Conservation (phyloP, 2,888 invertebrate species). For the Megaustenia siamemsis region DNA sequence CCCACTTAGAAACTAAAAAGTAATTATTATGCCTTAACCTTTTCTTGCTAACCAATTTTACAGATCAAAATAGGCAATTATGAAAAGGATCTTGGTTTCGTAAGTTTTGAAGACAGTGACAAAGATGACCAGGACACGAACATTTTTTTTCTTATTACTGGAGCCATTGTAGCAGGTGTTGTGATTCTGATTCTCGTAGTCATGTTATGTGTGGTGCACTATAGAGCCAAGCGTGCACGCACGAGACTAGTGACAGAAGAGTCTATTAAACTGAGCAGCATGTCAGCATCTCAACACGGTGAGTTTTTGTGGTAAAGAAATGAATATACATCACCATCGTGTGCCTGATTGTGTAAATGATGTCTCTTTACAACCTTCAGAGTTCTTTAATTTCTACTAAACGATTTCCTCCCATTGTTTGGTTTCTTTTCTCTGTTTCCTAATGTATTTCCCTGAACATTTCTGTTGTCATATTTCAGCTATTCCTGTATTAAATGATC, state of each 20-base stretch:
- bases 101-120: neutral
- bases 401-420: no score
- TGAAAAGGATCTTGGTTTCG: neutral
- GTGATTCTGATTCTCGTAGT: conserved; percentile 11
- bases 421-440: no score
- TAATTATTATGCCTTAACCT: no score
- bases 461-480: no score
- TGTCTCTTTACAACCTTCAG: no score
- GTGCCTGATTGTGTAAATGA: no score
- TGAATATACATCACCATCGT: no score
- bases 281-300: conserved; percentile 21
- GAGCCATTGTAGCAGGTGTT: neutral
- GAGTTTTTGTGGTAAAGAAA: no score
- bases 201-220: conserved; percentile 18
- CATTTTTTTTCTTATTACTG: neutral
- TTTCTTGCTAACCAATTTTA: neutral
- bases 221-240: conserved; percentile 7
- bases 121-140: neutral
- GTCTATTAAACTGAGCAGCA: conserved; percentile 31
- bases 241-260: conserved; percentile 1
- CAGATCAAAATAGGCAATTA: conserved; percentile 41
- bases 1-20: no score
- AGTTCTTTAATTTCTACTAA: no score
- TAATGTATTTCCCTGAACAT: no score
- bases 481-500: no score